Evolutionary conservation across 2,888 invertebrate genomes (phyloP).

Genomic region (Calliopum simillimum): DNA sequence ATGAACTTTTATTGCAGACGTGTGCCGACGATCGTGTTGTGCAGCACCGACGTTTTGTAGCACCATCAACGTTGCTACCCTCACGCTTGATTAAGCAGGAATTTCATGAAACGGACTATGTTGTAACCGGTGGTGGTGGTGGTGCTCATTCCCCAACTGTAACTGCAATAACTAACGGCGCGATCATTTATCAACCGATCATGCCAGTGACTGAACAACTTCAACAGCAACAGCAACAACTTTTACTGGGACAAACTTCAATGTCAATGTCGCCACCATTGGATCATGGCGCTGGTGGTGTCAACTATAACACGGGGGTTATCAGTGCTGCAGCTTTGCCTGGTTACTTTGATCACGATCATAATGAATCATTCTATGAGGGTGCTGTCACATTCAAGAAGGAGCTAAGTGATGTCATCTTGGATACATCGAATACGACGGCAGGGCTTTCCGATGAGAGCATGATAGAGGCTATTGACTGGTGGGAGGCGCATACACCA

Average conservation of each 20-base stretch:
- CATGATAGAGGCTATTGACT: constrained; percentile 70
- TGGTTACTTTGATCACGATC: constrained; percentile 56
- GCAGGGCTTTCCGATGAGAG: constrained; percentile 66
- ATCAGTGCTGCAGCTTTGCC: constrained; percentile 44
- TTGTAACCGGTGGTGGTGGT: constrained; percentile 31
- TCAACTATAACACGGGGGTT: constrained; percentile 37
- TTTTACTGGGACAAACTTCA: constrained; percentile 44
- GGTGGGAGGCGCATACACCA: constrained; percentile 70
- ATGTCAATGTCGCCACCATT: constrained; percentile 45
- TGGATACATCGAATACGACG: constrained; percentile 59
- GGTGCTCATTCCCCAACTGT: constrained; percentile 27
- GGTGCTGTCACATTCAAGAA: constrained; percentile 58
- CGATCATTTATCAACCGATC: constrained; percentile 28
- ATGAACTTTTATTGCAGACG: constrained; percentile 63
- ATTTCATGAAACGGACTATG: constrained; percentile 49
- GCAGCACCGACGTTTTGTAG: constrained; percentile 41
- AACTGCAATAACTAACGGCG: constrained; percentile 21
- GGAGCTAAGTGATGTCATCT: constrained; percentile 62
- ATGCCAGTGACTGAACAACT: constrained; percentile 40
- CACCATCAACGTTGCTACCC: constrained; percentile 39
- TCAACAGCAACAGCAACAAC: constrained; percentile 46
- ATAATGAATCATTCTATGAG: constrained; percentile 49
- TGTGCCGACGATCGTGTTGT: constrained; percentile 53
- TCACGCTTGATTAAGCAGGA: constrained; percentile 54
- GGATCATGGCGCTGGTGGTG: constrained; percentile 37